These are phyloP conservation scores for Ruditapes philippinarum DNA, from an alignment of 1,140 invertebrate species.

Conservation along the genomic window DNA sequence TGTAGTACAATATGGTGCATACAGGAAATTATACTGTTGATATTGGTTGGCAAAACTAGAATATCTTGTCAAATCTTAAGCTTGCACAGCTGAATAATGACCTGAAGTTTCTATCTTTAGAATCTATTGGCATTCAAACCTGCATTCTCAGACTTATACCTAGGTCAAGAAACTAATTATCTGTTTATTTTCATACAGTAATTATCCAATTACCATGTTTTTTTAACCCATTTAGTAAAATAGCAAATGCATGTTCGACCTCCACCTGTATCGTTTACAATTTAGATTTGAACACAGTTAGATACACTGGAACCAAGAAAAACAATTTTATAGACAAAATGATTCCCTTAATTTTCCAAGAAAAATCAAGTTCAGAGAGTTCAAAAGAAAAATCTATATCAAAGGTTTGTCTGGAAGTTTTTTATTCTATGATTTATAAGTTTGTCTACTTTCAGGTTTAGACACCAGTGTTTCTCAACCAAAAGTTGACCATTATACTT, in stretches of 20 bases:
- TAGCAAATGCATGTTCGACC: background rate
- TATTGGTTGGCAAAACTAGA: background rate
- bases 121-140: background rate
- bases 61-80: background rate
- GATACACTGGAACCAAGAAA: background rate
- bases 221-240: slow-evolving; percentile 19
- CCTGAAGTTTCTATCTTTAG: background rate
- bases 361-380: no score
- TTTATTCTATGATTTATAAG: no score
- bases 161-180: slow-evolving; percentile 6
- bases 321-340: no score
- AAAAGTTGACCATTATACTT: no score
- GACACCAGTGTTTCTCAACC: no score
- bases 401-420: no score
- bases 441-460: no score
- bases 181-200: slow-evolving; percentile 15
- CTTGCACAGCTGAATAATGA: background rate
- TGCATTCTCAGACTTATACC: background rate
- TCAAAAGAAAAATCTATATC: no score
- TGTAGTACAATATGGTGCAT: background rate
- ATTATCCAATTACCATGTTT: slow-evolving; percentile 34
- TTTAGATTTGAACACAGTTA: background rate
- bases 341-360: no score
- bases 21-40: background rate
- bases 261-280: background rate